Conservation (phyloP, 2,797 vertebrate genomes). For the Poeciliopsis presidionis region DNA sequence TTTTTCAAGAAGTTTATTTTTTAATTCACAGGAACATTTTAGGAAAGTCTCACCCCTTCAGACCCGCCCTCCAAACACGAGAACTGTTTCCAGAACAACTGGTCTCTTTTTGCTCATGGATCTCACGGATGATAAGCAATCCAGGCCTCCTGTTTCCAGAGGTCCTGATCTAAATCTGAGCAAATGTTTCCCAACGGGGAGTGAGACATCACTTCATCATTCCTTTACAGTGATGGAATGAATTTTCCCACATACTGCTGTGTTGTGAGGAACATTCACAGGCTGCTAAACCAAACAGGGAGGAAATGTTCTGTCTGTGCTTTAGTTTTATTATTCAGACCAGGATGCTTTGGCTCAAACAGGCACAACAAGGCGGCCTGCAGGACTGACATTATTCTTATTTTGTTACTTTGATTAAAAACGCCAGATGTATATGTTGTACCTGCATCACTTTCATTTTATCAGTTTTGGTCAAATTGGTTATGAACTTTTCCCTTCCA, state of each 20-base stretch:
- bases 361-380: background rate
- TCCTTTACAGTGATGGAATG: constrained; percentile 63
- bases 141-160: constrained; percentile 39
- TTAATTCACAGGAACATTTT: background rate
- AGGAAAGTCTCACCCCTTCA: background rate
- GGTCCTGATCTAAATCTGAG: constrained; percentile 29
- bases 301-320: background rate
- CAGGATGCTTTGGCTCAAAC: constrained; percentile 2
- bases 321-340: background rate
- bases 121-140: constrained; percentile 36
- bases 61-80: constrained; percentile 11
- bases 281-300: constrained; percentile 1
- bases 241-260: constrained; percentile 63
- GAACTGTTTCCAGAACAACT: constrained; percentile 34
- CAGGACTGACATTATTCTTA: background rate
- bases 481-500: background rate
- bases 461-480: background rate
- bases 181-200: constrained; percentile 61
- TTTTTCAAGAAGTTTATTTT: background rate
- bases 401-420: background rate
- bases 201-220: constrained; percentile 59
- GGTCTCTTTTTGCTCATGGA: constrained; percentile 14
- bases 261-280: constrained; percentile 39
- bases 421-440: background rate
- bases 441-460: too few species aligned